Base-by-base conservation (phyloP, 2,797 vertebrate species). In the Dendrocincla tyrannina region DNA sequence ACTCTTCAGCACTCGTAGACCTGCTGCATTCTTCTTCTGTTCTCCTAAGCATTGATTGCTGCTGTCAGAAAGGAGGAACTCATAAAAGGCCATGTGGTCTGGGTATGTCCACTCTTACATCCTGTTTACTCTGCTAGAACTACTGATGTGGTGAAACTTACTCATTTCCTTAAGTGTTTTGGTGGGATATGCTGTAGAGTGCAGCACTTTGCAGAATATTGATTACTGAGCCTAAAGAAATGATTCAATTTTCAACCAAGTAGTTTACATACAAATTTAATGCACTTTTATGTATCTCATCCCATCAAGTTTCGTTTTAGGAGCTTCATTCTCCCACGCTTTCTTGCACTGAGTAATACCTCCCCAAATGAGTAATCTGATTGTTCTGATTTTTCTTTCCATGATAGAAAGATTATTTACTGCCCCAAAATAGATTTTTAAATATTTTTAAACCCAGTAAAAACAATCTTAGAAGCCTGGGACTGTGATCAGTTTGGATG, bases 371-470 rank as follows among this genome's bases (percentile, higher is more conserved):
- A 96, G 60, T 94, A 93, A 91, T 74, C 85, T 77, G 79, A 92
- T 96, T 89, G 78, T 93, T 95, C 93, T 94, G 85, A 90, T 94
- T 88, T 90, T 17, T 60, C 67, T 93, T 96, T 92, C 89, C 58
- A 42, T 91, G 60, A 79, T 23, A 91, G 44, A n/a, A 60, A 88
- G 59, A 47, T 89, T 90, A 89, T 88, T 96, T 93, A 88, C 88
- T 88, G 62, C 18, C 55, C 30, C 37, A 81, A 91, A 91, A 46
- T 49, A 75, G 32, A 52, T 63, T 42, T 69, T 63, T 5, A 78
- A 86, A 23, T 76, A 49, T 75, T 91, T 88, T 81, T n/a, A 78
- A 91, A 67, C 18, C 7, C 0, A 4, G 37, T 67, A 27, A 78
- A 93, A 95, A 76, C 17, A 84, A 62, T 17, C 16, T 59, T 66